Conservation (phyloP, 2,113 vertebrate species). For the Sardina pilchardus region DNA sequence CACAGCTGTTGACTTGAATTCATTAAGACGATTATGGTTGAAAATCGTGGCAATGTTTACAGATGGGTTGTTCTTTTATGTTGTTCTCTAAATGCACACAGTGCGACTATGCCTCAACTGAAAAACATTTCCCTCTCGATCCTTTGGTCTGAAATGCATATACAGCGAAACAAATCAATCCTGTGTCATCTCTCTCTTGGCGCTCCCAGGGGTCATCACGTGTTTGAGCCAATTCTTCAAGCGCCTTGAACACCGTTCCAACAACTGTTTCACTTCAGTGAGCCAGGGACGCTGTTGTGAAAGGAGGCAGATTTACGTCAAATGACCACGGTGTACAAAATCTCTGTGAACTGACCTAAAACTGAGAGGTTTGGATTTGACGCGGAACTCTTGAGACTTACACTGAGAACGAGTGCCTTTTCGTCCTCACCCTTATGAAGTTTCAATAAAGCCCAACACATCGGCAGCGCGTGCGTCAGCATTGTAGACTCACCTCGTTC, state of each 20-base stretch:
- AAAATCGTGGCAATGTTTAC: not conserved
- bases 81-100: not conserved
- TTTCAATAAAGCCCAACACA: constrained; percentile 21
- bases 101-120: not conserved
- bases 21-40: not conserved
- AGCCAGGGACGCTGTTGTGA: constrained; percentile 32
- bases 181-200: not conserved
- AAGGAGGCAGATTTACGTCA: constrained; percentile 48
- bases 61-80: not conserved
- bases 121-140: not conserved
- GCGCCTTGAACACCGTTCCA: constrained; percentile 54
- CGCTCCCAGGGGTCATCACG: constrained; percentile 70
- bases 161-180: not conserved
- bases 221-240: constrained; percentile 67
- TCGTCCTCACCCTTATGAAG: constrained; percentile 28
- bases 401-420: constrained; percentile 24
- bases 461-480: not conserved
- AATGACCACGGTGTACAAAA: constrained; percentile 28
- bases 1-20: not conserved
- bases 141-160: not conserved
- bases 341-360: constrained; percentile 33
- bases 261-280: constrained; percentile 54
- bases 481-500: not conserved
- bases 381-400: constrained; percentile 29
- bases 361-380: constrained; percentile 12